Percentiles rank a stretch among this genome's conserved stretches.
Conservation (phyloP, 30 jellyfish, hydroid and myxozoan species). For the Chrysaora quinquecirrha region DNA sequence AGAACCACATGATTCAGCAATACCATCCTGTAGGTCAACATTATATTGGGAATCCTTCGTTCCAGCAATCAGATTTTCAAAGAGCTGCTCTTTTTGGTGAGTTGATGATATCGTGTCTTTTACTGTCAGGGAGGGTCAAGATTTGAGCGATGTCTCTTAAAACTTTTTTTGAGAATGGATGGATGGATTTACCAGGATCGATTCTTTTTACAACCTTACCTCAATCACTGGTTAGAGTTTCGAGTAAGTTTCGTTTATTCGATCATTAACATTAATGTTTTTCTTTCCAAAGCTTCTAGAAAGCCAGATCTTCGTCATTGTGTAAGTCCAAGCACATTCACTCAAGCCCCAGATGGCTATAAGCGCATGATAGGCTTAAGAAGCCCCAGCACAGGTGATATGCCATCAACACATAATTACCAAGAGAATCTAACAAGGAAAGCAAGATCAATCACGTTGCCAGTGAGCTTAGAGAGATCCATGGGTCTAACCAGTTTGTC, state of each 20-base stretch:
- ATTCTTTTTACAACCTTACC: not conserved
- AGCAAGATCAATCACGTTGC: constrained; percentile 63
- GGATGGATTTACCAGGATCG: not conserved
- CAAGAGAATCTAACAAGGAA: constrained; percentile 46
- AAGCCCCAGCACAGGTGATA: constrained; percentile 59
- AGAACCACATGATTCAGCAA: constrained; percentile 10
- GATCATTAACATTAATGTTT: not conserved
- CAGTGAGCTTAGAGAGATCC: constrained; percentile 65
- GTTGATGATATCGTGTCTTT: not conserved
- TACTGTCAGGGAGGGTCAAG: not conserved
- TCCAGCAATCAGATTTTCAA: constrained; percentile 63
- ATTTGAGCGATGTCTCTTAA: not conserved
- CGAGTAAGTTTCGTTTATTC: not conserved
- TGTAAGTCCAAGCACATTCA: constrained; percentile 22
- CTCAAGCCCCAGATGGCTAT: constrained; percentile 51
- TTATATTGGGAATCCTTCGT: constrained; percentile 49
- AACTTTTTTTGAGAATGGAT: not conserved
- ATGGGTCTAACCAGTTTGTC: constrained; percentile 56
- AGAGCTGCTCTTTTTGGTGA: constrained; percentile 71
- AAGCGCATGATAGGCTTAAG: constrained; percentile 45
- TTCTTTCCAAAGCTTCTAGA: constrained; percentile 39
- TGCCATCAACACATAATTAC: constrained; percentile 43
- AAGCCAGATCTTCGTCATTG: constrained; percentile 59
- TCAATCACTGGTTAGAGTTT: not conserved
- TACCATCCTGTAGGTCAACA: constrained; percentile 50